Evolutionary conservation across 2,113 vertebrate species (phyloP).

Genomic region (Pao palembangensis): DNA sequence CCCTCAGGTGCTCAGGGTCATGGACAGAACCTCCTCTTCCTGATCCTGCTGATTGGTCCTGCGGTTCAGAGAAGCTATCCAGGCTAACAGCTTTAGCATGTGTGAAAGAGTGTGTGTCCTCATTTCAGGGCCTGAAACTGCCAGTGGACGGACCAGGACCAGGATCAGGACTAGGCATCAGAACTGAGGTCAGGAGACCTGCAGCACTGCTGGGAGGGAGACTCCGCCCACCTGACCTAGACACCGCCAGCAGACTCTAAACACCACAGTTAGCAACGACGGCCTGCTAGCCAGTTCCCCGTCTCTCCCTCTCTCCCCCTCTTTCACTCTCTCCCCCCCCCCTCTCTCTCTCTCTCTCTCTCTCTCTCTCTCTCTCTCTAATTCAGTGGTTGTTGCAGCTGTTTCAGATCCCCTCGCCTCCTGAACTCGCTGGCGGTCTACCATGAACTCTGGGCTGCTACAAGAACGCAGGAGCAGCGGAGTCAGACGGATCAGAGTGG

Average conservation of each 20-base stretch:
- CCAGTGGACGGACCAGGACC: conserved; percentile 55
- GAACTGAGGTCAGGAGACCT: conserved; percentile 60
- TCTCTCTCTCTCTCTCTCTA: no score
- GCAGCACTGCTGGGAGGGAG: conserved; percentile 67
- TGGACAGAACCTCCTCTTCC: no score
- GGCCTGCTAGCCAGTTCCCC: not conserved
- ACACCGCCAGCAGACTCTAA: not conserved
- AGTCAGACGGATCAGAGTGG: conserved; percentile 59
- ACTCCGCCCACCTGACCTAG: conserved; percentile 35
- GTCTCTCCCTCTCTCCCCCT: conserved; percentile 31
- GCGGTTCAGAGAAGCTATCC: no score
- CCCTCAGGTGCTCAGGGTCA: no score
- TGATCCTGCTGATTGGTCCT: no score
- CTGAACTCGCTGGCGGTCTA: no score
- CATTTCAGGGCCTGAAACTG: conserved; percentile 8
- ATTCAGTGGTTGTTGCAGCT: no score
- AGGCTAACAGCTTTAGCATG: no score
- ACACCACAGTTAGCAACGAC: no score
- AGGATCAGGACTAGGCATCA: conserved; percentile 69
- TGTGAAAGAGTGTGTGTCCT: not conserved
- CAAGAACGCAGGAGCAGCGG: no score
- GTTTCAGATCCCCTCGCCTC: no score
- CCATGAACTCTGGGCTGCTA: conserved; percentile 68
- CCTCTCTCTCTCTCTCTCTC: no score
- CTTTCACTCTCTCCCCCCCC: conserved; percentile 35